Evolutionary conservation across 2,113 vertebrate species (phyloP).

Genomic region (Sorex fumeus): DNA sequence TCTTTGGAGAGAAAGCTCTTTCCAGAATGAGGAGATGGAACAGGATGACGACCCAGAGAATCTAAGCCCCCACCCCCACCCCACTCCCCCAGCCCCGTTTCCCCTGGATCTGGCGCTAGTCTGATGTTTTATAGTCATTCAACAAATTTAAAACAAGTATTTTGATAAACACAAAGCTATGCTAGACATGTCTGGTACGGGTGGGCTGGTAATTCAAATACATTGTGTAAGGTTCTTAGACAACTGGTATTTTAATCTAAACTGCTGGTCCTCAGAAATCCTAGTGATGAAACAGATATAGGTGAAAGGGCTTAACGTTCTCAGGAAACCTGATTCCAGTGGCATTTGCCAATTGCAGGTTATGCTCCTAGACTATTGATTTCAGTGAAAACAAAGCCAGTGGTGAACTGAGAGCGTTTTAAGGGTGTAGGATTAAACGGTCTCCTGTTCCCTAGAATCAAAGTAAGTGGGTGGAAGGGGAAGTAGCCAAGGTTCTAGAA

Average conservation of each 20-base stretch:
- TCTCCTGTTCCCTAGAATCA: not conserved
- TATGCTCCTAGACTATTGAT: conserved; percentile 5
- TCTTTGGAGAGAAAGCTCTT: not conserved
- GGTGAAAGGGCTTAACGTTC: conserved; percentile 26
- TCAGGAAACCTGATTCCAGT: not conserved
- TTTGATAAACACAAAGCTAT: not conserved
- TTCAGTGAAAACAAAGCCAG: conserved; percentile 47
- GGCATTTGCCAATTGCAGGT: not conserved
- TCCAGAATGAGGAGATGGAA: conserved; percentile 39
- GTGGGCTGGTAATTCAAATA: not conserved
- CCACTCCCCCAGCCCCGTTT: too few relatives aligned
- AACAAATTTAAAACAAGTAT: not conserved
- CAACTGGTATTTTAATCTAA: not conserved
- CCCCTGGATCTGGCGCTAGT: not conserved
- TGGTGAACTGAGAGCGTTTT: not conserved
- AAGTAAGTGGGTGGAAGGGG: not conserved
- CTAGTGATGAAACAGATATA: not conserved
- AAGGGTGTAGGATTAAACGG: not conserved
- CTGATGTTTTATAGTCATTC: conserved; percentile 25
- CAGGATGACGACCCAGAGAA: not conserved
- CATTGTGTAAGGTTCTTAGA: not conserved
- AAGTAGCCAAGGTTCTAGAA: not conserved
- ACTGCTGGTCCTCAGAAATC: not conserved
- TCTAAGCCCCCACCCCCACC: not conserved
- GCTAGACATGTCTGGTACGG: not conserved